These are phyloP conservation scores for Sphaerophoria rueppellii DNA, from an alignment of 2,888 invertebrate species.

Conservation along the genomic window DNA sequence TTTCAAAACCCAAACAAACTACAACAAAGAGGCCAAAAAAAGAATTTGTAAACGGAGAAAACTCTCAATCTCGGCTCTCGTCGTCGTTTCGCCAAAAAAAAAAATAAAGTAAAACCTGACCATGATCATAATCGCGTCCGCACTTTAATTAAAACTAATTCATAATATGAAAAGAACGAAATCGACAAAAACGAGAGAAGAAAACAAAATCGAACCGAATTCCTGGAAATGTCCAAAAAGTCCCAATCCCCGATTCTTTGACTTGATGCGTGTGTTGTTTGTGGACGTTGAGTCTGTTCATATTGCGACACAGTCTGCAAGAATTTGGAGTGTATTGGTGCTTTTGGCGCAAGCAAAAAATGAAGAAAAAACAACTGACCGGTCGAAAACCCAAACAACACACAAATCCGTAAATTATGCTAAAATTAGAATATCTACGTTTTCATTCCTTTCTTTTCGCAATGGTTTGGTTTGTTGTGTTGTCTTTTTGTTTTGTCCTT, in stretches of 20 bases:
- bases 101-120: constrained; percentile 66
- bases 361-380: constrained; percentile 20
- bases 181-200: constrained; percentile 14
- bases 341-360: constrained; percentile 13
- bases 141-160: constrained; percentile 74
- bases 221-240: constrained; percentile 68
- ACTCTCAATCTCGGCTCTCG: constrained; percentile 18
- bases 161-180: constrained; percentile 57
- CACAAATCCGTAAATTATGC: constrained; percentile 72
- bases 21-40: background rate
- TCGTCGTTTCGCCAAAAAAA: background rate
- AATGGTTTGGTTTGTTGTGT: constrained; percentile 43
- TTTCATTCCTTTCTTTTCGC: constrained; percentile 45
- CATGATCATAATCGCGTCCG: constrained; percentile 71
- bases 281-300: background rate
- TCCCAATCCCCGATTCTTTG: constrained; percentile 5
- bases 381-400: constrained; percentile 68
- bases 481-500: constrained; percentile 19
- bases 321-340: background rate
- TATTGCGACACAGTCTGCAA: constrained; percentile 4
- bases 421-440: constrained; percentile 72
- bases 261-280: constrained; percentile 48
- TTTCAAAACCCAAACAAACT: background rate
- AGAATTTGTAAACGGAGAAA: constrained; percentile 36
- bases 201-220: constrained; percentile 27